A percentile compares a stretch with the other conserved stretches of the same genome.
Conservation (phyloP, 2,797 vertebrate species). For the Clarias laeviceps region DNA sequence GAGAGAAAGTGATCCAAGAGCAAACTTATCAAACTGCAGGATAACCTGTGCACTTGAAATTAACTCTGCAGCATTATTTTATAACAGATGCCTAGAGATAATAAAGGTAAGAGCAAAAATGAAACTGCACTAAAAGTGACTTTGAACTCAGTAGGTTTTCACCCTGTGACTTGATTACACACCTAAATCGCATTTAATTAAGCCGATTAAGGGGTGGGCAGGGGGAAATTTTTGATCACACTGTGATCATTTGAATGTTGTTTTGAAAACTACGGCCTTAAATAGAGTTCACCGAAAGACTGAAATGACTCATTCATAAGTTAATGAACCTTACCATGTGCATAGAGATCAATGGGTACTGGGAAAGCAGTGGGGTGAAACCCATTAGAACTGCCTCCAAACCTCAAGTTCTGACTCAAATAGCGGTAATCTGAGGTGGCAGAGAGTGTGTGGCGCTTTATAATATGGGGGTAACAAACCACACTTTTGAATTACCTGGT, state of each 20-base stretch:
- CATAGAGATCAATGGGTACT: constrained; percentile 64
- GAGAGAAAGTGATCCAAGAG: not conserved
- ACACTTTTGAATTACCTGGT: constrained; percentile 73
- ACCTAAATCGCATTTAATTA: constrained; percentile 24
- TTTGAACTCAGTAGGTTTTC: constrained; percentile 23
- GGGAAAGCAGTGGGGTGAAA: constrained; percentile 53
- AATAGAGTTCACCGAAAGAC: constrained; percentile 22
- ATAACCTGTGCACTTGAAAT: constrained; percentile 4
- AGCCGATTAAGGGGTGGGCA: not conserved
- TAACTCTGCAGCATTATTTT: constrained; percentile 4
- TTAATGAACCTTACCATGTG: constrained; percentile 60
- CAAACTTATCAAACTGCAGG: not conserved
- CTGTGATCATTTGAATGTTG: constrained; percentile 24
- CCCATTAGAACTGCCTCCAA: constrained; percentile 54
- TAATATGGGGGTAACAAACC: constrained; percentile 65
- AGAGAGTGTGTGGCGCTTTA: constrained; percentile 42
- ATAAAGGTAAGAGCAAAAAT: not conserved
- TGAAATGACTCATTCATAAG: constrained; percentile 52
- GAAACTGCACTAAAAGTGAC: constrained; percentile 8
- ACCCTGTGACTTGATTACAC: constrained; percentile 24
- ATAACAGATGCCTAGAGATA: not conserved
- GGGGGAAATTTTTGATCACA: constrained; percentile 11
- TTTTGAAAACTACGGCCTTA: constrained; percentile 6
- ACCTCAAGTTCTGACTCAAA: constrained; percentile 55
- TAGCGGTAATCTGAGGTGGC: constrained; percentile 57